Evolutionary conservation across 2,113 vertebrate species (phyloP), one percentile per base, ranked within the genome.

Genomic region (Charadrius vociferus): DNA sequence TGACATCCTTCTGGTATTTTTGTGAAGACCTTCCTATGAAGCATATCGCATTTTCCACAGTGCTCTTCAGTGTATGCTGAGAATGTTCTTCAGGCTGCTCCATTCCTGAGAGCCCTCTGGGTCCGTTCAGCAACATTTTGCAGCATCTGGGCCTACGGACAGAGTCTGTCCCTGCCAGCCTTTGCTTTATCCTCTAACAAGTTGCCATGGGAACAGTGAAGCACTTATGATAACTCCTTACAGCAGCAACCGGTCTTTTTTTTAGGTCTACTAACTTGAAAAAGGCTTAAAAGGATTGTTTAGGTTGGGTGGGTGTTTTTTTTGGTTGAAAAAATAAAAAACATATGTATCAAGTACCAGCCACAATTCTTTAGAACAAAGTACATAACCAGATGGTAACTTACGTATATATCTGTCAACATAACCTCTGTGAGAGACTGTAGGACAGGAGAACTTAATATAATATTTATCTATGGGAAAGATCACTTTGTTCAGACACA

Each of bases 131-230:
- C 19, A 86, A 24, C 13, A 17, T 45, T 62, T 58, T 81, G 26
- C 34, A 86, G 26, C 65, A 47, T 90, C 32, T 22, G 10, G 47
- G 20, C 55, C 55, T 63, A 39, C 0, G 2, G 56, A 66, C 47
- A 47, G 63, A 84, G 41, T 53, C 86, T 87, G 7, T 77, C 26
- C 14, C 29, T 14, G 21, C 36, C 9, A 63, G 17, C 24, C 19
- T 81, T 86, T 3, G 1, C 43, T 90, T 88, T 47, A 34, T 66
- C 18, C 5, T 71, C 71, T 90, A 13, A 37, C n/a, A 55, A 18
- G 82, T 95, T 93, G 87, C 85, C 78, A 88, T 94, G 82, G 95
- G 50, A 95, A 94, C 79, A 74, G 18, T 9, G 8, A 92, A 89
- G 56, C 43, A 70, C 29, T 17, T 70, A 50, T 19, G 24, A 56